These are phyloP conservation scores for Zaprionus bogoriensis DNA, from an alignment of 2,888 invertebrate genomes.

Conservation along the genomic window DNA sequence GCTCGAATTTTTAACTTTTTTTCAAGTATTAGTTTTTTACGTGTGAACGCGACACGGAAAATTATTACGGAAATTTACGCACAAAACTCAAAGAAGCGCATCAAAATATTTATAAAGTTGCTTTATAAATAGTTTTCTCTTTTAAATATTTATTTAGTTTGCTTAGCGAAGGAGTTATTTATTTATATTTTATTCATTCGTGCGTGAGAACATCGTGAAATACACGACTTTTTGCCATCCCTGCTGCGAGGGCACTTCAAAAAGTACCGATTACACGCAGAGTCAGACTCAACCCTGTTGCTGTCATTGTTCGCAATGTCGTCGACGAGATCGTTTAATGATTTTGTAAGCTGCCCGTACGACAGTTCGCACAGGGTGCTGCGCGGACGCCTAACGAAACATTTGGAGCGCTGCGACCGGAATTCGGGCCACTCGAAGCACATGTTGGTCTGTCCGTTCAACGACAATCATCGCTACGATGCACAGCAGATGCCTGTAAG, in stretches of 20 bases:
- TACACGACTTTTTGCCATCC: not conserved
- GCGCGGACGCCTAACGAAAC: slow-evolving; percentile 27
- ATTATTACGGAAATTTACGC: too few relatives aligned
- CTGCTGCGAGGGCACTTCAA: not conserved
- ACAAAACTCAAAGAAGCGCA: too few relatives aligned
- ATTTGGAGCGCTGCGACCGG: slow-evolving; percentile 34
- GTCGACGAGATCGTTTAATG: too few relatives aligned
- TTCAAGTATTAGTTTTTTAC: too few relatives aligned
- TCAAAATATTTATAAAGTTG: too few relatives aligned
- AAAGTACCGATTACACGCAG: not conserved
- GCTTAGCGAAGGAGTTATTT: too few relatives aligned
- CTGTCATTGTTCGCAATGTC: too few relatives aligned
- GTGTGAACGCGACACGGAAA: too few relatives aligned
- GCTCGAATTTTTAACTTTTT: too few relatives aligned
- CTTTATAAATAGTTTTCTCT: too few relatives aligned
- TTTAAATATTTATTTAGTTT: too few relatives aligned
- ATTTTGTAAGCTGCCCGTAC: slow-evolving; percentile 33
- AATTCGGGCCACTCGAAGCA: rapidly evolving
- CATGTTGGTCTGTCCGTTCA: slow-evolving; percentile 25
- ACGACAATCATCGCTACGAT: slow-evolving; percentile 21
- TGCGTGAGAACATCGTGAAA: not conserved
- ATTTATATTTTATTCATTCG: too few relatives aligned
- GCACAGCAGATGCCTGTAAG: slow-evolving; percentile 20
- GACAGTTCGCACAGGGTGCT: slow-evolving; percentile 24
- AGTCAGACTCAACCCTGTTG: not conserved